phyloP scores from a whole-genome alignment of 2,797 vertebrate species.

The Loris lydekkerianus region DNA sequence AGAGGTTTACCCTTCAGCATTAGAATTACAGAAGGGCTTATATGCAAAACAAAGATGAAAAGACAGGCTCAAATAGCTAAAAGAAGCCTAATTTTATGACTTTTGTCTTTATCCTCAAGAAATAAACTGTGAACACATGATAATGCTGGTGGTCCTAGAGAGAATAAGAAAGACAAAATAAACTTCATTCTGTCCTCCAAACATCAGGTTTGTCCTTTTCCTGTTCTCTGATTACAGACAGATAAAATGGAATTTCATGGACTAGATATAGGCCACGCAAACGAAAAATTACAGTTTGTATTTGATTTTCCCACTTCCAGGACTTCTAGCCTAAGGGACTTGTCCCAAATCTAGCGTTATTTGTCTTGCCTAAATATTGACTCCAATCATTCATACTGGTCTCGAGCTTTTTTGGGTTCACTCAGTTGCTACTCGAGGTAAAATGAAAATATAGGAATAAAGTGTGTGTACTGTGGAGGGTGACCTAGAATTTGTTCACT shows the following conservation, averaged over 20 bases:
- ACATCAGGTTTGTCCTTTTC: constrained; percentile 30
- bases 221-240: constrained; percentile 65
- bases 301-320: not conserved
- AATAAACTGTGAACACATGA: not conserved
- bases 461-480: not conserved
- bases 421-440: not conserved
- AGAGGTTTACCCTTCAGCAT: not conserved
- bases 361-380: constrained; percentile 30
- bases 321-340: not conserved
- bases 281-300: not conserved
- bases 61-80: not conserved
- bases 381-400: not conserved
- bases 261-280: not conserved
- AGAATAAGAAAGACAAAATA: constrained; percentile 40
- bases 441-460: not conserved
- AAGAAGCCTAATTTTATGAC: not conserved
- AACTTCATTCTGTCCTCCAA: not conserved
- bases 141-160: not conserved
- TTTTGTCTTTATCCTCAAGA: constrained; percentile 5
- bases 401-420: not conserved
- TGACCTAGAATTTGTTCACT: constrained; percentile 9
- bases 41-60: not conserved
- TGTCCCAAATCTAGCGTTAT: not conserved
- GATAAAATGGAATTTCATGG: constrained; percentile 14
- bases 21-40: not conserved